phyloP scores from a whole-genome alignment of 2,113 vertebrate species.

The Platycercus adscitus region DNA sequence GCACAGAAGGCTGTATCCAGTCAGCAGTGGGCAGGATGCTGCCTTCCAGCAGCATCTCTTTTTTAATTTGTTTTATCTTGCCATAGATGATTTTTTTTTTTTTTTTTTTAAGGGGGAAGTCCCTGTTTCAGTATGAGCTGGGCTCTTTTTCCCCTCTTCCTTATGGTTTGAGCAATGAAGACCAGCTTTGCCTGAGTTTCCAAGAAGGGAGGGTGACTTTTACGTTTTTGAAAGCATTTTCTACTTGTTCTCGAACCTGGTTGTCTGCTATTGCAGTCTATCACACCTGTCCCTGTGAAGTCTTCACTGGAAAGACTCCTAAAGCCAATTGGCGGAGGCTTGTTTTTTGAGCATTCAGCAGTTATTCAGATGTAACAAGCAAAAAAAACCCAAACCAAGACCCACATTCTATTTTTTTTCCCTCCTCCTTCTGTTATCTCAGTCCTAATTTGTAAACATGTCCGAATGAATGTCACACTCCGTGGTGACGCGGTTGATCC shows the following conservation, averaged over 20 bases:
- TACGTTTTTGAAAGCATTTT: not conserved
- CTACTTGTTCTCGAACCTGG: not conserved
- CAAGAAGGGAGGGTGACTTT: not conserved
- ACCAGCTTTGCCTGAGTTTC: not conserved
- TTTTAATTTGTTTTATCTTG: not conserved
- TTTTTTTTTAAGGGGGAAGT: not conserved
- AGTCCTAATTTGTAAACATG: constrained; percentile 41
- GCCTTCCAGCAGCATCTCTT: not conserved
- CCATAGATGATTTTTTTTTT: not conserved
- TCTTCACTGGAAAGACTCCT: not conserved
- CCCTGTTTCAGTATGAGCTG: not conserved
- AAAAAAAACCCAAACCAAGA: not conserved
- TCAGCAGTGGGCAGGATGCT: not conserved
- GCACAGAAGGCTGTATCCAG: not conserved
- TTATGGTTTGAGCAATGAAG: not conserved
- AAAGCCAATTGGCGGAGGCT: not conserved
- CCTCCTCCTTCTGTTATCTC: constrained; percentile 9
- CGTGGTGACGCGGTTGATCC: not conserved
- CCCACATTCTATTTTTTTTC: not conserved
- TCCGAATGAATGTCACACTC: constrained; percentile 4
- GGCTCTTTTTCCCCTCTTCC: not conserved
- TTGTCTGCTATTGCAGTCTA: not conserved
- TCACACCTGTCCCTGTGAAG: not conserved
- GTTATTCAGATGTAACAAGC: not conserved
- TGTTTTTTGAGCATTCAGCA: constrained; percentile 2